phyloP scores from a whole-genome alignment of 2,797 vertebrate species.

The Hydrocynus forskahlii region DNA sequence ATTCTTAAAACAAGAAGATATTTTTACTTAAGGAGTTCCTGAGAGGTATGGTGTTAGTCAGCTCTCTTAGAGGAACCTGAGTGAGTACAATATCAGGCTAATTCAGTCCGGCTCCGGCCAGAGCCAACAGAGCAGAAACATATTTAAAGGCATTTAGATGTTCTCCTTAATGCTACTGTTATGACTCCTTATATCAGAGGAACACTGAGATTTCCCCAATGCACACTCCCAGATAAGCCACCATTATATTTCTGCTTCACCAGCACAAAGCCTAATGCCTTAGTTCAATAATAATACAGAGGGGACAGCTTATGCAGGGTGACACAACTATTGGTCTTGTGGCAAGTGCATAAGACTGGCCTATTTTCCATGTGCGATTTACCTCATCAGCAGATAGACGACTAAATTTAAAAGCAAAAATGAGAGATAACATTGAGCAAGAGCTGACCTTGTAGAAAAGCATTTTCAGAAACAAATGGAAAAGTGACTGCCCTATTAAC shows the following conservation, averaged over 20 bases:
- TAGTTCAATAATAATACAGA: conserved; percentile 95
- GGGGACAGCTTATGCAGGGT: conserved; percentile 76
- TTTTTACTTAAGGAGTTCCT: conserved; percentile 38
- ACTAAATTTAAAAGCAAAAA: conserved; percentile 39
- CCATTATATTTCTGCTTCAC: conserved; percentile 99
- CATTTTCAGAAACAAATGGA: conserved; percentile 22
- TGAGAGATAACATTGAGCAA: conserved; percentile 26
- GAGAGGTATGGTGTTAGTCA: conserved; percentile 33
- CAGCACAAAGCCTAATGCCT: conserved; percentile 95
- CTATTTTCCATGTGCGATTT: conserved; percentile 48
- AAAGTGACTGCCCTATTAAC: conserved; percentile 27
- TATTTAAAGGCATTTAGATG: conserved; percentile 63
- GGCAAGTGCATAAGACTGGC: conserved; percentile 48
- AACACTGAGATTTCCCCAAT: conserved; percentile 89
- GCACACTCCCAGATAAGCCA: conserved; percentile 93
- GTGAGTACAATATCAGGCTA: conserved; percentile 30
- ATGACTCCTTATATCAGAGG: conserved; percentile 91
- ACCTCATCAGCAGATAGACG: conserved; percentile 26
- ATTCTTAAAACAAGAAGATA: conserved; percentile 21
- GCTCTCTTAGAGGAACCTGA: conserved; percentile 30
- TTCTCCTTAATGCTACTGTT: conserved; percentile 74
- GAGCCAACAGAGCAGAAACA: conserved; percentile 57
- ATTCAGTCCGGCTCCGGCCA: conserved; percentile 35
- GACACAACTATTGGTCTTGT: conserved; percentile 72
- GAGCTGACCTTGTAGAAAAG: conserved; percentile 32